Percentiles rank a stretch among this genome's conserved stretches.
These are phyloP conservation scores for Otocyon megalotis DNA, from an alignment of 2,113 vertebrate species.

Conservation along the genomic window DNA sequence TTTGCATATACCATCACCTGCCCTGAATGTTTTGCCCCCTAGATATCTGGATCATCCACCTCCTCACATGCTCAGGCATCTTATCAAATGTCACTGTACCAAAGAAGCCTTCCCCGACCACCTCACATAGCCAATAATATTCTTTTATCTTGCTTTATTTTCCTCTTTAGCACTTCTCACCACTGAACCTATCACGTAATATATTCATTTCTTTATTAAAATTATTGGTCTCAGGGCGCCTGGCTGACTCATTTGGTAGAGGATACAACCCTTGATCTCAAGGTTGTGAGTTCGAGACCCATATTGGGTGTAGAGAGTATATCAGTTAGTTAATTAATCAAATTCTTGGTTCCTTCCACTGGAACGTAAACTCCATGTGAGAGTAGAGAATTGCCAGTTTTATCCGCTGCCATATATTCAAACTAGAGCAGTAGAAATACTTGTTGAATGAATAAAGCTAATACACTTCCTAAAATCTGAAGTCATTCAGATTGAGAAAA, in stretches of 20 bases:
- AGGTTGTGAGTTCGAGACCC: background rate
- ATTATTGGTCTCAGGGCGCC: background rate
- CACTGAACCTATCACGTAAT: background rate
- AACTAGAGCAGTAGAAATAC: conserved; percentile 37
- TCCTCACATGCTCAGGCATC: background rate
- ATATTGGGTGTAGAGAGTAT: background rate
- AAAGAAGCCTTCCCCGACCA: background rate
- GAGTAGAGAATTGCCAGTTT: background rate
- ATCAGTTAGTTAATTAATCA: background rate
- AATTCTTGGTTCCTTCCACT: background rate
- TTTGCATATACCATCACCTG: background rate
- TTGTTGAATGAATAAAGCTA: conserved; percentile 48
- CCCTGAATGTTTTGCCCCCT: background rate
- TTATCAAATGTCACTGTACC: background rate
- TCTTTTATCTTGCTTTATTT: background rate
- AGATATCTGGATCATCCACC: background rate
- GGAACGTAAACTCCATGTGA: background rate
- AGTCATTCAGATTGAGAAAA: conserved; percentile 56
- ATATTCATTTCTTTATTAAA: background rate
- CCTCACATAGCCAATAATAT: background rate
- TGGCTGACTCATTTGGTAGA: background rate
- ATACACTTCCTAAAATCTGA: conserved; percentile 41
- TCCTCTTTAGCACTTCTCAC: background rate
- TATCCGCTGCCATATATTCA: background rate
- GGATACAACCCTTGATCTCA: background rate